Percentiles rank a stretch among this genome's conserved stretches.
Evolutionary conservation across 2,113 vertebrate species (phyloP).

Genomic region (Egretta garzetta): DNA sequence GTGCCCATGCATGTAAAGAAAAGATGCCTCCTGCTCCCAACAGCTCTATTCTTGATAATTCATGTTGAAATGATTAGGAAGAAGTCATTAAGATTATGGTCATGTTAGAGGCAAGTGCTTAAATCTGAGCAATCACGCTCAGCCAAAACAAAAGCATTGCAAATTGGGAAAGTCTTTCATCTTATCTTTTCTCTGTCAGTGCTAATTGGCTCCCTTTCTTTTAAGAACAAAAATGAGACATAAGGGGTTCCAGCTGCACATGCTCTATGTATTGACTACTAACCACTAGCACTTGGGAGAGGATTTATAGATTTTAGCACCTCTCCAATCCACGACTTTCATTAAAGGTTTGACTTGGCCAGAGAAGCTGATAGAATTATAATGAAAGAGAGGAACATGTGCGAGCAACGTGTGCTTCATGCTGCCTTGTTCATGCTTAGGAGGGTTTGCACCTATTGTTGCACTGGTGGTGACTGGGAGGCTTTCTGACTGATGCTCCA

Average conservation of each 20-base stretch:
- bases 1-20: background rate
- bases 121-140: background rate
- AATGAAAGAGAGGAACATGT: constrained; percentile 37
- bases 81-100: background rate
- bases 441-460: background rate
- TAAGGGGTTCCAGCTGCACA: constrained; percentile 39
- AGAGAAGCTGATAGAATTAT: constrained; percentile 3
- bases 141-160: constrained; percentile 24
- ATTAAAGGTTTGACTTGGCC: constrained; percentile 31
- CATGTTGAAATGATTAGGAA: background rate
- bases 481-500: background rate
- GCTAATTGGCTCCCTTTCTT: constrained; percentile 65
- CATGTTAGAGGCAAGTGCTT: background rate
- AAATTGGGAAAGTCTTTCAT: constrained; percentile 31
- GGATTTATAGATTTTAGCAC: constrained; percentile 63
- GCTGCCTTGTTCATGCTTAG: background rate
- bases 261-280: constrained; percentile 31
- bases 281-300: constrained; percentile 48
- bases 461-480: background rate
- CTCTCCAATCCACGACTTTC: constrained; percentile 52
- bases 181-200: constrained; percentile 59
- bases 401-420: background rate
- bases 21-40: background rate
- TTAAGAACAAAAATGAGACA: constrained; percentile 45
- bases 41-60: background rate